Conservation (phyloP, 53 echinoderm and acorn worm species). For the Astropecten irregularis region DNA sequence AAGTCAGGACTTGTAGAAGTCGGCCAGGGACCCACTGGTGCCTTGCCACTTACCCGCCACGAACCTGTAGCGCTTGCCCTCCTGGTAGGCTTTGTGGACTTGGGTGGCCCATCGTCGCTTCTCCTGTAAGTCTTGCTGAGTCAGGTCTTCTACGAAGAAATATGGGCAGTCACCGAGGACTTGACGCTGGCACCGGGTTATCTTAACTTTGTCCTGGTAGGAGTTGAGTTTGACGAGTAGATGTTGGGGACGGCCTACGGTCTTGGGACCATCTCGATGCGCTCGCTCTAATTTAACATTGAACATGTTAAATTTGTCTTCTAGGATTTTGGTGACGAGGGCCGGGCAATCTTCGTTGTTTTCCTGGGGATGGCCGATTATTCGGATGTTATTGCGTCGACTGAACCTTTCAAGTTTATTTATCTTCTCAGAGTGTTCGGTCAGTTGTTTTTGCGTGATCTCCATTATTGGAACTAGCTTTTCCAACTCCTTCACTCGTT, state of each 20-base stretch:
- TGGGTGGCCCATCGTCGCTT: background rate
- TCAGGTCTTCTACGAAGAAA: too few species aligned
- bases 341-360: background rate
- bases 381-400: background rate
- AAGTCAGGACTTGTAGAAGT: background rate
- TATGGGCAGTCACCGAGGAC: background rate
- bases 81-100: background rate
- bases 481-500: slow-evolving; percentile 2
- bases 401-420: too few species aligned
- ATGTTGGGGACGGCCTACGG: too few species aligned
- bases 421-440: background rate
- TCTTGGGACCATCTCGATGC: too few species aligned
- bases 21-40: background rate
- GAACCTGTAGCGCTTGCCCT: background rate
- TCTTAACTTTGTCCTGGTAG: background rate
- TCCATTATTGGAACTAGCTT: background rate
- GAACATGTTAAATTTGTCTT: background rate
- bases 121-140: background rate
- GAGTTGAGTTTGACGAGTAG: background rate
- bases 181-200: background rate
- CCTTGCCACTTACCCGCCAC: background rate
- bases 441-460: background rate
- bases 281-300: background rate
- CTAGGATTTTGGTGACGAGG: background rate
- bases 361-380: background rate